phyloP scores from a whole-genome alignment of 1,140 invertebrate genomes.

The Belonocnema kinseyi region DNA sequence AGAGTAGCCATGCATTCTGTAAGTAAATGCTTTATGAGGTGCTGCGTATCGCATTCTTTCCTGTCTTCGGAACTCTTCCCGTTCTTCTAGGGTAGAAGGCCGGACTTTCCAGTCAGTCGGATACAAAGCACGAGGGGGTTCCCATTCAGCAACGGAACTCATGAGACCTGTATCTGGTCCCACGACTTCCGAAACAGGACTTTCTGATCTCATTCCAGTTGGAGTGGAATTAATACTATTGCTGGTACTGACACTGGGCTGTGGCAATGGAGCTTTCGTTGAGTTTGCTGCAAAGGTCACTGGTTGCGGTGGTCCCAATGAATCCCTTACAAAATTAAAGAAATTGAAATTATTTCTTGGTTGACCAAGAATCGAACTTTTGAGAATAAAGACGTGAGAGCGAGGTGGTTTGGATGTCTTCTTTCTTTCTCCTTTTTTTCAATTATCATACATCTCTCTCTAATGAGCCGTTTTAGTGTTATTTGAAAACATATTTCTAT shows the following conservation, averaged over 20 bases:
- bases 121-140: constrained; percentile 80
- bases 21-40: constrained; percentile 91
- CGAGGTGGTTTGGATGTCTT: too few relatives aligned
- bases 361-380: too few relatives aligned
- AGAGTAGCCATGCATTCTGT: constrained; percentile 89
- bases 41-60: constrained; percentile 85
- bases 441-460: too few relatives aligned
- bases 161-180: constrained; percentile 56
- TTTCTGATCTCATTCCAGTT: constrained; percentile 48
- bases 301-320: constrained; percentile 56
- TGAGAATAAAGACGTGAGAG: too few relatives aligned
- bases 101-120: constrained; percentile 88
- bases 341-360: constrained; percentile 25
- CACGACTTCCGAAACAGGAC: constrained; percentile 59
- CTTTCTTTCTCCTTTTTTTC: too few relatives aligned
- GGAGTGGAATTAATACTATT: constrained; percentile 34
- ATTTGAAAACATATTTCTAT: too few relatives aligned
- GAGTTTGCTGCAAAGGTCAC: constrained; percentile 27
- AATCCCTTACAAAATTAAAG: constrained; percentile 59
- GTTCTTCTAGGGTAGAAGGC: constrained; percentile 86
- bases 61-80: constrained; percentile 86
- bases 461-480: too few relatives aligned
- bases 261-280: constrained; percentile 53
- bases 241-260: constrained; percentile 40
- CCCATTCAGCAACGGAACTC: constrained; percentile 65